Evolutionary conservation across 2,888 invertebrate genomes (phyloP).

Genomic region (Tetragnatha montana): DNA sequence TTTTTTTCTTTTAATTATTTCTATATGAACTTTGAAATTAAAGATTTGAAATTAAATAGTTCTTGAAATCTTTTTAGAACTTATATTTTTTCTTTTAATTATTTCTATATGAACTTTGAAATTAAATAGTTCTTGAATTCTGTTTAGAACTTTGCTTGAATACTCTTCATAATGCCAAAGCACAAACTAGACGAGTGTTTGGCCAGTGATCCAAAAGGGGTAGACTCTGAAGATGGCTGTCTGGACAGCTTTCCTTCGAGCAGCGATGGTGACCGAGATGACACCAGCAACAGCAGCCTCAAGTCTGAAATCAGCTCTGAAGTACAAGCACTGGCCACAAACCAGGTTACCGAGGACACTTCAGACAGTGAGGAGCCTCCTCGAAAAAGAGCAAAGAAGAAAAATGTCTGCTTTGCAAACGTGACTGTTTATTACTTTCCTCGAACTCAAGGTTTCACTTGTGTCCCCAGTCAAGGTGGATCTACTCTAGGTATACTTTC

Average conservation of each 20-base stretch:
- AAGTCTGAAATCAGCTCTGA: conserved; percentile 68
- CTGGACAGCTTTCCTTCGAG: conserved; percentile 65
- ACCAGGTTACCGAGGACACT: conserved; percentile 60
- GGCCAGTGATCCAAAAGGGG: conserved; percentile 47
- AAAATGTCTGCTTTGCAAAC: conserved; percentile 90
- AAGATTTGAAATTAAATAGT: too few relatives aligned
- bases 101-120: too few relatives aligned
- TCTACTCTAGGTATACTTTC: conserved; percentile 81
- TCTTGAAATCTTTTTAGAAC: too few relatives aligned
- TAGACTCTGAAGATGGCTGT: conserved; percentile 57
- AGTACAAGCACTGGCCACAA: conserved; percentile 64
- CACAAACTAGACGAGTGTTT: conserved; percentile 62
- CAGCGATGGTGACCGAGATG: conserved; percentile 67
- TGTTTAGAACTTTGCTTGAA: conserved; percentile 37
- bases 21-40: too few relatives aligned
- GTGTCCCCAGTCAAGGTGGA: conserved; percentile 79
- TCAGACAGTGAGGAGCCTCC: conserved; percentile 70
- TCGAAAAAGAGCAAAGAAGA: conserved; percentile 78
- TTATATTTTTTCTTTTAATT: too few relatives aligned
- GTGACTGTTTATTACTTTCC: conserved; percentile 97
- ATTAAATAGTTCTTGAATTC: background rate
- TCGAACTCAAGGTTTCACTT: conserved; percentile 81
- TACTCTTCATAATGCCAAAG: conserved; percentile 63
- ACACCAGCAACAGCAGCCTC: conserved; percentile 69
- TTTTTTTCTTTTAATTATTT: too few relatives aligned